A percentile compares a stretch with the other conserved stretches of the same genome.
Conservation (phyloP, 2,113 vertebrate species). For the Gasterosteus aculeatus region DNA sequence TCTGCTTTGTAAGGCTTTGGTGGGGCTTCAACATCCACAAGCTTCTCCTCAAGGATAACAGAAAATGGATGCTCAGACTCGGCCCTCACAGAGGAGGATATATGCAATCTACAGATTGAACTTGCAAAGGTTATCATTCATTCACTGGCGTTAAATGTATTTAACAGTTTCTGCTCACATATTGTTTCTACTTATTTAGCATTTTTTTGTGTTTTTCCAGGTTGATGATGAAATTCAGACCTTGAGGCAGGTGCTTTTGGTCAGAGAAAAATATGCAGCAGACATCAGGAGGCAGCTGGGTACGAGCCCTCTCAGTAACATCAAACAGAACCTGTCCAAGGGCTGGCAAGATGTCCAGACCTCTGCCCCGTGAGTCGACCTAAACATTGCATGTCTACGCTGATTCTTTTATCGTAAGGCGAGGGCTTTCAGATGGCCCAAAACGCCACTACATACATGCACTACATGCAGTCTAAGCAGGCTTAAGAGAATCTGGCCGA, state of each 20-base stretch:
- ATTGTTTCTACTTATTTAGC: neutral
- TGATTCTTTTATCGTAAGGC: neutral
- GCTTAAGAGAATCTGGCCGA: constrained; percentile 10
- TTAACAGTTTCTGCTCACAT: neutral
- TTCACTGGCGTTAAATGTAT: neutral
- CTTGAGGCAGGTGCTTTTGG: constrained; percentile 91
- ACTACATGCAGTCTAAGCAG: neutral
- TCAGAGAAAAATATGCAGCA: constrained; percentile 90
- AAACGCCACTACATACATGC: neutral
- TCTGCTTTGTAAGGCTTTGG: constrained; percentile 81
- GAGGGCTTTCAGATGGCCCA: neutral
- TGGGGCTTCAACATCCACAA: constrained; percentile 77
- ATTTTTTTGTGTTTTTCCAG: constrained; percentile 64
- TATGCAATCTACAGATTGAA: constrained; percentile 85
- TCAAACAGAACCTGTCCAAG: constrained; percentile 90
- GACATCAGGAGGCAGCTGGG: constrained; percentile 93
- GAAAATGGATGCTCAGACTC: constrained; percentile 66
- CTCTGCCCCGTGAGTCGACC: constrained; percentile 86
- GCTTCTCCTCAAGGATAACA: constrained; percentile 77
- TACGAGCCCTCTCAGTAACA: constrained; percentile 84
- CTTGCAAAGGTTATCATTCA: constrained; percentile 85
- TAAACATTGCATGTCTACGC: neutral
- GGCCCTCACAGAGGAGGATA: constrained; percentile 85
- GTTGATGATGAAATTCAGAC: constrained; percentile 96
- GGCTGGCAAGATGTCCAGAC: constrained; percentile 95